Base-by-base conservation (phyloP, 2,797 vertebrate genomes). In the Sebastes cheni region DNA sequence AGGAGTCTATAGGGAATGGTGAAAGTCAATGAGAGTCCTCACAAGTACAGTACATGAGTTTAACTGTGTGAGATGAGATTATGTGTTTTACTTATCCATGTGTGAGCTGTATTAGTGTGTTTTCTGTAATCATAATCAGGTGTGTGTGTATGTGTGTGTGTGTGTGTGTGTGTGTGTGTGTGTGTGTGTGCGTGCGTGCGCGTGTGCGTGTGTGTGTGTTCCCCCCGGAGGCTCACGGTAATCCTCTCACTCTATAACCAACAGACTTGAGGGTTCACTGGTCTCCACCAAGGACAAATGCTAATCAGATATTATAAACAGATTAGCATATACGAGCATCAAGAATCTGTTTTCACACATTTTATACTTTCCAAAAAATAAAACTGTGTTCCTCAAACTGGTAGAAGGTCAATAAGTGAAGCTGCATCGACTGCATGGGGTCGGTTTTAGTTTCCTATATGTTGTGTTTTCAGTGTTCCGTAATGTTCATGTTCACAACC, bases 281-380 rank as follows among this genome's bases (percentile, higher is more conserved):
- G 65, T 70, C 52, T 77, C 72, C 61, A 66, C 42, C 70, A 77
- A 85, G 86, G 77, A 80, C 67, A 60, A 78, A 88, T 80, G 58
- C 69, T 72, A 85, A 88, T 75, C 71, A 83, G 65, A 81, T 62
- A 80, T 78, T 72, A 58, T 9, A n/a, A 72, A 39, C 10, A 73
- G 66, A 83, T 85, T 78, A 84, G 50, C 72, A 77, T 58, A 62
- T 22, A 25, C 27, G 12, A n/a, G 61, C 20, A 0, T 75, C 66
- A 62, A 62, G 4, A 58, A 58, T 67, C n/a, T 59, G 3, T 72
- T 80, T 75, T 59, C 62, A 61, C 42, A 72, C 20, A 52, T 32
- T 68, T 58, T 42, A 34, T 62, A 18, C 52, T 50, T 50, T 61
- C 5, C 8, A 14, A 27, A 65, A 59, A 39, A 72, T 46, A 3